Evolutionary conservation across 1,140 invertebrate species (phyloP).

Genomic region (Cherax quadricarinatus): DNA sequence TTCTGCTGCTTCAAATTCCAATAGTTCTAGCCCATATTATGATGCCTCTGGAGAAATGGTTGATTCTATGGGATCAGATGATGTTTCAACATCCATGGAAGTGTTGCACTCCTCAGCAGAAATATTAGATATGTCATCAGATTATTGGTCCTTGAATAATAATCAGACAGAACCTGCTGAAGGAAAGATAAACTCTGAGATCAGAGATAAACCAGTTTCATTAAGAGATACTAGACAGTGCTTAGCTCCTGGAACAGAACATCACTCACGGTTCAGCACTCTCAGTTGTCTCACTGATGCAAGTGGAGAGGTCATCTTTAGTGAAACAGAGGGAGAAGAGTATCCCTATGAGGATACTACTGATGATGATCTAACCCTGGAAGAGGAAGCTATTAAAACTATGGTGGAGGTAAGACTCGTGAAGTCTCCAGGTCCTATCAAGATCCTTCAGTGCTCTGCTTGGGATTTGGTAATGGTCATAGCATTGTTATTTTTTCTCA

Average conservation of each 20-base stretch:
- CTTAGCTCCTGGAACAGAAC: slow-evolving; percentile 15
- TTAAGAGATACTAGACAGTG: neutral
- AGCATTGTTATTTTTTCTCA: slow-evolving; percentile 14
- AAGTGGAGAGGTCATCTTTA: slow-evolving; percentile 67
- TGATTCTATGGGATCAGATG: slow-evolving; percentile 54
- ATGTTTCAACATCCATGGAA: slow-evolving; percentile 68
- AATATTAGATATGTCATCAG: slow-evolving; percentile 47
- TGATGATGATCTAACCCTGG: slow-evolving; percentile 72
- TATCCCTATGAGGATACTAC: slow-evolving; percentile 67
- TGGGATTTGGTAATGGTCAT: slow-evolving; percentile 21
- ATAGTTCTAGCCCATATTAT: slow-evolving; percentile 57
- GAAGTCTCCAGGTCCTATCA: neutral
- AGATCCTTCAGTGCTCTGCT: slow-evolving; percentile 34
- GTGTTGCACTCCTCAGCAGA: slow-evolving; percentile 68
- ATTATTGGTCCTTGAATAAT: neutral
- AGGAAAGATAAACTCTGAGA: neutral
- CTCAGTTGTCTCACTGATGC: slow-evolving; percentile 65
- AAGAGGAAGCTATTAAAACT: slow-evolving; percentile 68
- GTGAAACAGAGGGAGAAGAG: slow-evolving; percentile 73
- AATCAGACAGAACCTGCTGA: neutral
- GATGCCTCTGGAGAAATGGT: slow-evolving; percentile 66
- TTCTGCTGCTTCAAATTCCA: slow-evolving; percentile 45
- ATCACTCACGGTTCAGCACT: slow-evolving; percentile 62
- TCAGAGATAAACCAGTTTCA: neutral
- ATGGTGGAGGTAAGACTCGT: slow-evolving; percentile 67